Evolutionary conservation across 2,888 invertebrate species (phyloP), one percentile per base, ranked within the genome.

Genomic region (Stegana nigrithorax): DNA sequence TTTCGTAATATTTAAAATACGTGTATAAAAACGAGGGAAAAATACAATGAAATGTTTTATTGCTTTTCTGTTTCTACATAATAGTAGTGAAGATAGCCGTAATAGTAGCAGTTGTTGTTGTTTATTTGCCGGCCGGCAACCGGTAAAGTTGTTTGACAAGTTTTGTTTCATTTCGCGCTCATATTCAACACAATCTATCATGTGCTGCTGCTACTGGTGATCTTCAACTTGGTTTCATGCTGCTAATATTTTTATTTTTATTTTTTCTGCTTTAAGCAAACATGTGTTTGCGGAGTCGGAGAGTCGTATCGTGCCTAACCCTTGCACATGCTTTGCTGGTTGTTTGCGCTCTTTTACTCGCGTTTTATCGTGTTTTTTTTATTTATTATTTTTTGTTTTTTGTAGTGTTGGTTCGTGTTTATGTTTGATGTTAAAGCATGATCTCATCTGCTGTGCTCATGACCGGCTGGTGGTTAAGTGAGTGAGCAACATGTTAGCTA

Each of bases 81-180:
- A 3, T 62, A 51, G 50, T 71, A n/a, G n/a, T n/a, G n/a, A n/a
- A n/a, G n/a, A n/a, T n/a, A 66, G 59, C 61, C 68, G 63, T 65
- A 67, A 63, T 67, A 65, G 65, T 64, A 60, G 51, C 8, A 27
- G 29, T 39, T 39, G 27, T 32, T 53, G 60, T 42, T 39, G 51
- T 51, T 51, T 23, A 50, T 50, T 44, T 60, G 78, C 75, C 78
- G 76, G 78, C 76, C 78, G 75, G 77, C 74, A 71, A 73, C 73
- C 75, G 75, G 75, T 66, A 66, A 69, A 71, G 73, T 78, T 68
- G 78, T 56, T 73, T 64, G 70, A 75, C 76, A 72, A 73, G 73
- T 77, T 78, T 76, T 78, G 26, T 51, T 72, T 69, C 69, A n/a
- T 70, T 73, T 73, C 47, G 10, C 12, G 6, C 1, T 45, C 19